These are phyloP conservation scores for Leptopilina clavipes DNA, from an alignment of 1,140 invertebrate genomes.

Conservation along the genomic window DNA sequence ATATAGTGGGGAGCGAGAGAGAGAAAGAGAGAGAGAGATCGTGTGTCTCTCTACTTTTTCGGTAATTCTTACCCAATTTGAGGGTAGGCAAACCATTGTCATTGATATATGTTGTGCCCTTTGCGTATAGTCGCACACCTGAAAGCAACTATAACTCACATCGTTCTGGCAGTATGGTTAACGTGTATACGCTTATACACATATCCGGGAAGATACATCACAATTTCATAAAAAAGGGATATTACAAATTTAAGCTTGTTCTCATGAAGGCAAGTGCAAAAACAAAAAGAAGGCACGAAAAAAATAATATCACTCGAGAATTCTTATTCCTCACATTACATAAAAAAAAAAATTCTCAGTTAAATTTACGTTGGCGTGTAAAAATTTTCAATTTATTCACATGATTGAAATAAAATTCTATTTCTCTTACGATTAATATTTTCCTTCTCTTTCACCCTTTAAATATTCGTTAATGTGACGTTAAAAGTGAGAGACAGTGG, in stretches of 20 bases:
- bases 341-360: no score
- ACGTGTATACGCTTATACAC: constrained; percentile 58
- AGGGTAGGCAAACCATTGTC: constrained; percentile 50
- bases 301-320: background rate
- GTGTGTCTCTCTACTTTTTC: constrained; percentile 50
- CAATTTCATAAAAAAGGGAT: background rate
- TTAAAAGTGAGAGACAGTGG: no score
- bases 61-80: constrained; percentile 45
- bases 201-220: constrained; percentile 45
- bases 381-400: no score
- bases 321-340: background rate
- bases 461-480: background rate
- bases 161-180: constrained; percentile 51
- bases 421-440: no score
- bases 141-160: constrained; percentile 64
- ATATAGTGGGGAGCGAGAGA: background rate
- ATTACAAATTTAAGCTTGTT: constrained; percentile 8
- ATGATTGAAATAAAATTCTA: no score
- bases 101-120: constrained; percentile 59
- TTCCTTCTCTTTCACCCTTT: background rate
- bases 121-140: constrained; percentile 51
- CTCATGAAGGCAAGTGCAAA: background rate
- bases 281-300: no score
- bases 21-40: background rate
- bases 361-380: no score